phyloP scores from a whole-genome alignment of 2,888 invertebrate species.

The Luperina nickerlii region DNA sequence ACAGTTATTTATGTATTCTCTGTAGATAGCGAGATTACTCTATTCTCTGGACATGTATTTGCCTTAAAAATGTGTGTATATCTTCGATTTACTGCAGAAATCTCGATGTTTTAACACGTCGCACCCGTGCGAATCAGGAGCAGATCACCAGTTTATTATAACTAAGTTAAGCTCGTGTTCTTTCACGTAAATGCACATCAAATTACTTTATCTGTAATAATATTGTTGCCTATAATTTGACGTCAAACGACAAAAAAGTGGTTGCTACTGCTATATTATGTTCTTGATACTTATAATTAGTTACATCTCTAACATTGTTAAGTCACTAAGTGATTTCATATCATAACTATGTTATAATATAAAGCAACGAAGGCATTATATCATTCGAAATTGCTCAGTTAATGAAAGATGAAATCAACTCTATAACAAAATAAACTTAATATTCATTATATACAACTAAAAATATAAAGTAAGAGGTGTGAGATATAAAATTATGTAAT shows the following conservation, averaged over 20 bases:
- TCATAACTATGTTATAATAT: slow-evolving; percentile 3
- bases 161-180: background rate
- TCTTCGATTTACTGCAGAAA: background rate
- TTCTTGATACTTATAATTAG: background rate
- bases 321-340: background rate
- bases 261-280: background rate
- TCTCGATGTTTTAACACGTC: too few species aligned
- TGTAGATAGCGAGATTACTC: too few species aligned
- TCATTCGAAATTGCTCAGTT: background rate
- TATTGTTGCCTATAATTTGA: background rate
- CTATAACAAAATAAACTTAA: background rate
- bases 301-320: background rate
- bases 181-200: background rate
- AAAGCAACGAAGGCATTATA: background rate
- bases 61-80: background rate
- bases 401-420: background rate
- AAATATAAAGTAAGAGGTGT: background rate
- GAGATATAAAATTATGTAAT: background rate
- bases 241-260: background rate
- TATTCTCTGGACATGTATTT: too few species aligned
- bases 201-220: background rate
- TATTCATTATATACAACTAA: background rate
- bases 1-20: background rate
- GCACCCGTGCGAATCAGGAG: too few species aligned
- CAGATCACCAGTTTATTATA: background rate